phyloP scores from a whole-genome alignment of 1,140 invertebrate genomes.

The Thalassaphorura encarpata region DNA sequence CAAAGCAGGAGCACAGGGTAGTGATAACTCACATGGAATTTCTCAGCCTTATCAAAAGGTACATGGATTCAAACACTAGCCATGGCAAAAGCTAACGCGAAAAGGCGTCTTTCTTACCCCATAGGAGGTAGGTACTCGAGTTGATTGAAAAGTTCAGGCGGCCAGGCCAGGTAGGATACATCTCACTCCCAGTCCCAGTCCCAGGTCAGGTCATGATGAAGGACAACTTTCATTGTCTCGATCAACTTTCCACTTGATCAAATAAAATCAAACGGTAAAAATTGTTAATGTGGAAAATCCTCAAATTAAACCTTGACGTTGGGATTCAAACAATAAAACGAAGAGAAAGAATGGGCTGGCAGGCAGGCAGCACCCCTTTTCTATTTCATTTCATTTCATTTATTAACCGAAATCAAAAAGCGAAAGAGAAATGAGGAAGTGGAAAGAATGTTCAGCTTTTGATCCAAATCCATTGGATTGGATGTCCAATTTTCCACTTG shows the following conservation, averaged over 20 bases:
- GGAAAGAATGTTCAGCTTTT: too few species aligned
- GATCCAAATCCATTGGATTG: too few species aligned
- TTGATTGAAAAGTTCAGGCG: slow-evolving; percentile 2
- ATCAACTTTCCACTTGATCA: slow-evolving; percentile 31
- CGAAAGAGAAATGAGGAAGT: too few species aligned
- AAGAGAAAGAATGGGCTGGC: too few species aligned
- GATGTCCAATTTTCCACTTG: too few species aligned
- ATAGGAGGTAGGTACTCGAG: neutral
- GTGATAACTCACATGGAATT: neutral
- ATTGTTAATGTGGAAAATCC: slow-evolving; percentile 3
- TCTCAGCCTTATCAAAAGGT: neutral
- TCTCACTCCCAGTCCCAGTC: too few species aligned
- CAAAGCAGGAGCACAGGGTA: neutral
- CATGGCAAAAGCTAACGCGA: neutral
- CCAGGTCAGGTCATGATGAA: too few species aligned
- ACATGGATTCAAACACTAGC: neutral
- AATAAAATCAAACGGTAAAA: slow-evolving; percentile 31
- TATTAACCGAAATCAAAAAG: too few species aligned
- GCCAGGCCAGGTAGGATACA: neutral
- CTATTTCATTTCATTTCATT: neutral
- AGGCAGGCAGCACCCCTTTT: too few species aligned
- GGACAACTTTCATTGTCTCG: too few species aligned
- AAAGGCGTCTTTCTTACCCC: neutral
- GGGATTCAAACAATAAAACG: too few species aligned
- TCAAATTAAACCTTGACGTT: too few species aligned